Percentiles rank a stretch among this genome's conserved stretches.
Evolutionary conservation across 1,140 invertebrate genomes (phyloP).

Genomic region (Drosophila sulfurigaster): DNA sequence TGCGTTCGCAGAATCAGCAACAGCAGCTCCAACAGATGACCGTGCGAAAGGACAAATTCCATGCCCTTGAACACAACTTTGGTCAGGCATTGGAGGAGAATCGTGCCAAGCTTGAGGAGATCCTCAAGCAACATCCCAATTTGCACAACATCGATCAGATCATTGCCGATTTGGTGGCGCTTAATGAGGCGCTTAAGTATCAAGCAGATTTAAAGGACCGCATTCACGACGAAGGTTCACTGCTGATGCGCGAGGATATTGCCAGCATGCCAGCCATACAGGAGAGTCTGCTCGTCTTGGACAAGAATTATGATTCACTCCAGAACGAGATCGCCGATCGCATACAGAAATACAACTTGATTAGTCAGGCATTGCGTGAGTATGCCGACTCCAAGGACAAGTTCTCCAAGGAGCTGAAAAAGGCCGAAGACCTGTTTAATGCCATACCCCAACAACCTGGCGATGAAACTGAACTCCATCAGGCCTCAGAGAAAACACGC

Average conservation of each 20-base stretch:
- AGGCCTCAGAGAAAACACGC: conserved; percentile 90
- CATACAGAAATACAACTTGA: conserved; percentile 90
- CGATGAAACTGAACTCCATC: conserved; percentile 86
- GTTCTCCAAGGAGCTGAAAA: conserved; percentile 89
- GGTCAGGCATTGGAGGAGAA: conserved; percentile 87
- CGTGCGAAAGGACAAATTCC: conserved; percentile 89
- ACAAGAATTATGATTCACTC: conserved; percentile 92
- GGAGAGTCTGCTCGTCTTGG: conserved; percentile 90
- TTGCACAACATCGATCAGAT: conserved; percentile 84
- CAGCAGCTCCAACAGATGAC: conserved; percentile 89
- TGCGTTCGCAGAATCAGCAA: conserved; percentile 88
- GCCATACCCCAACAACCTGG: conserved; percentile 73
- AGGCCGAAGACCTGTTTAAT: conserved; percentile 85
- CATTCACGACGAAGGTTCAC: conserved; percentile 89
- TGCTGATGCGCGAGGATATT: conserved; percentile 92
- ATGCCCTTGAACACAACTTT: conserved; percentile 88
- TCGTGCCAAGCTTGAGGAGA: conserved; percentile 86
- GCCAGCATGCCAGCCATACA: conserved; percentile 91
- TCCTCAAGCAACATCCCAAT: conserved; percentile 84
- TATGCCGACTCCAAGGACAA: conserved; percentile 90
- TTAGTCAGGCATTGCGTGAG: conserved; percentile 90
- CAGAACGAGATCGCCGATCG: conserved; percentile 91
- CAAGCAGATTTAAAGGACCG: conserved; percentile 86
- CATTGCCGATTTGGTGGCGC: conserved; percentile 77
- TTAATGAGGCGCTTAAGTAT: conserved; percentile 86